Evolutionary conservation across 2,888 invertebrate species (phyloP), one percentile per base, ranked within the genome.

Genomic region (Quadriops clusia): DNA sequence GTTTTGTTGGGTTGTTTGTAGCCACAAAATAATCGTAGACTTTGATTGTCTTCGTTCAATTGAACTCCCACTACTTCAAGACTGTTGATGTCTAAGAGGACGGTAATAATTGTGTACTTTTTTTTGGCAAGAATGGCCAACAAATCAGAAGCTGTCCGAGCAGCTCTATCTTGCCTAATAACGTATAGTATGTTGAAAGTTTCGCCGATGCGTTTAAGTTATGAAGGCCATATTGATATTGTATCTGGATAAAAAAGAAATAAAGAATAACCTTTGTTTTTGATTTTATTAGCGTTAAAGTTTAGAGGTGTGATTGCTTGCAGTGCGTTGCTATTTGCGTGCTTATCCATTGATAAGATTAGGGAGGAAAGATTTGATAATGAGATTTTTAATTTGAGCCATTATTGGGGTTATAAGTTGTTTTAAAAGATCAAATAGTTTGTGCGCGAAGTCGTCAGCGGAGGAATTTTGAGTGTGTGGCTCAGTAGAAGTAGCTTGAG

Each of bases 231-330:
- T 32, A 20, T 32, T 17, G n/a, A 32, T 11, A 13, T 32, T 20
- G 16, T 32, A 29, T 29, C 32, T 32, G 9, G 26, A 17, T 11
- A 32, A 15, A 15, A 32, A 32, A 9, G 28, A 10, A 28, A 17
- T 28, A 16, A 28, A 20, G 9, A 20, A 5, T 10, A 9, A 9
- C 15, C 23, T 10, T 16, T 23, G 12, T 12, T 8, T 17, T 33
- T 34, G 18, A 34, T 30, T 7, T 28, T 23, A 14, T 32, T 32
- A 18, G 32, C 28, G 13, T 32, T 32, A 27, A 20, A 32, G 17
- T 32, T 32, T 12, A 32, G 28, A 30, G 28, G 13, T 18, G 32
- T 32, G 13, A 31, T 9, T 4, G 18, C 22, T 5, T 28, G 28
- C 6, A 28, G n/a, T n/a, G n/a, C n/a, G n/a, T n/a, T n/a, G n/a